Evolutionary conservation across 2,888 invertebrate genomes (phyloP).

Genomic region (Calameuta idolon): DNA sequence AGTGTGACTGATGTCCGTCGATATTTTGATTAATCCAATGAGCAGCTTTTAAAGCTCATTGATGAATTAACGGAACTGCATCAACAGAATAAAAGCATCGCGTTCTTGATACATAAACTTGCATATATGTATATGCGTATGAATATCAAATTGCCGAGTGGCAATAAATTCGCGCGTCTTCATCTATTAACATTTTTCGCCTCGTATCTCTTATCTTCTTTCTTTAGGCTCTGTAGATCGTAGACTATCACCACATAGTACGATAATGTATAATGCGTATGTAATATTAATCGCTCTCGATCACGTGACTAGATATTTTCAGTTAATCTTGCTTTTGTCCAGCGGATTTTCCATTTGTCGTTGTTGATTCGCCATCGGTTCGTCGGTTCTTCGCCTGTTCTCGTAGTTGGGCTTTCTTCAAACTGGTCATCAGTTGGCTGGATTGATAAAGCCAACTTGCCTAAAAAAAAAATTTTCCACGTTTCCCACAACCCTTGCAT

Average conservation of each 20-base stretch:
- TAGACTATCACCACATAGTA: background rate
- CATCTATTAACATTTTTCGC: background rate
- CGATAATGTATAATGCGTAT: background rate
- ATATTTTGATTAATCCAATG: background rate
- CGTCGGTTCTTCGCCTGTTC: conserved; percentile 72
- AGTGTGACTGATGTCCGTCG: background rate
- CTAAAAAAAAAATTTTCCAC: conserved; percentile 68
- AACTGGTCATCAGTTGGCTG: conserved; percentile 86
- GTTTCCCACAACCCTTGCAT: background rate
- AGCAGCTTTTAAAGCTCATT: background rate
- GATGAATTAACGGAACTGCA: background rate
- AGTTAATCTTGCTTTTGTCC: conserved; percentile 28
- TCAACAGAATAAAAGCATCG: background rate
- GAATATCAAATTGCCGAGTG: background rate
- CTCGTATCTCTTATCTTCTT: background rate
- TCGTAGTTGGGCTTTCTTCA: conserved; percentile 84
- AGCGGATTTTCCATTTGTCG: conserved; percentile 15
- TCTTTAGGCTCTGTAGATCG: background rate
- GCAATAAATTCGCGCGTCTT: background rate
- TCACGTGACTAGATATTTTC: conserved; percentile 28
- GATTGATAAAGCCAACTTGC: conserved; percentile 92
- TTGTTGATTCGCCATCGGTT: conserved; percentile 37
- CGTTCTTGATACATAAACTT: background rate
- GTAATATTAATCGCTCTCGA: background rate
- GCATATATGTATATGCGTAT: background rate